These are phyloP conservation scores for Bombus difficillimus DNA, from an alignment of 1,140 invertebrate species.

Conservation along the genomic window DNA sequence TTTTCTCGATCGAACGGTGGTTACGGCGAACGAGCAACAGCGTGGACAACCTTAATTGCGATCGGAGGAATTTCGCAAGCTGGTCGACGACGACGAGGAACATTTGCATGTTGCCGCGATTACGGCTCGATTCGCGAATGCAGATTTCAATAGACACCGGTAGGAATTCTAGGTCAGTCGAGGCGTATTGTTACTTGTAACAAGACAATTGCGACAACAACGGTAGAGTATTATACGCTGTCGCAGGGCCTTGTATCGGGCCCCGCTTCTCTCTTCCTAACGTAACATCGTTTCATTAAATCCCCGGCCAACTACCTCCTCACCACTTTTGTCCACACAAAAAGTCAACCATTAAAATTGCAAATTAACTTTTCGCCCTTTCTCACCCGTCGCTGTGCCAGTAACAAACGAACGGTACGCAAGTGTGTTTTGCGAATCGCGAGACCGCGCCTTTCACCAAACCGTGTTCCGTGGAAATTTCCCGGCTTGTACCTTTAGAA, in stretches of 20 bases:
- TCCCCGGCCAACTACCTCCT: constrained; percentile 19
- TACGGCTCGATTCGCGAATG: constrained; percentile 51
- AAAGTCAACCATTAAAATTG: constrained; percentile 64
- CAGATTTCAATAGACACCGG: constrained; percentile 54
- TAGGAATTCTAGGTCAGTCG: constrained; percentile 61
- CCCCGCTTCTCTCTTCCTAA: background rate
- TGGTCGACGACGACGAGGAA: constrained; percentile 6
- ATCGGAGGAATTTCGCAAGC: constrained; percentile 32
- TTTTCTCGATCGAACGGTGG: background rate
- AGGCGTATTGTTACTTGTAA: constrained; percentile 56
- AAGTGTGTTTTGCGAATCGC: constrained; percentile 31
- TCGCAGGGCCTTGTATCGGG: background rate
- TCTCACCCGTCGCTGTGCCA: constrained; percentile 19
- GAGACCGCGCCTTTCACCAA: constrained; percentile 31
- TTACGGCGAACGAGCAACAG: background rate
- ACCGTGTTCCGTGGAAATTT: constrained; percentile 43
- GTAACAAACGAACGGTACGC: constrained; percentile 23
- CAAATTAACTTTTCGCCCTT: constrained; percentile 63
- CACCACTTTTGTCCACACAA: constrained; percentile 39
- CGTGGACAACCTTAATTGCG: constrained; percentile 35
- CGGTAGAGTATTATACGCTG: constrained; percentile 16
- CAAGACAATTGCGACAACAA: constrained; percentile 63
- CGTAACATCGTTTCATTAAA: constrained; percentile 61
- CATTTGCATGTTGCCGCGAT: constrained; percentile 55
- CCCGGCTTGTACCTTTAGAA: constrained; percentile 56